Conservation (phyloP, 2,113 vertebrate genomes). For the Xyliphius kryptos region DNA sequence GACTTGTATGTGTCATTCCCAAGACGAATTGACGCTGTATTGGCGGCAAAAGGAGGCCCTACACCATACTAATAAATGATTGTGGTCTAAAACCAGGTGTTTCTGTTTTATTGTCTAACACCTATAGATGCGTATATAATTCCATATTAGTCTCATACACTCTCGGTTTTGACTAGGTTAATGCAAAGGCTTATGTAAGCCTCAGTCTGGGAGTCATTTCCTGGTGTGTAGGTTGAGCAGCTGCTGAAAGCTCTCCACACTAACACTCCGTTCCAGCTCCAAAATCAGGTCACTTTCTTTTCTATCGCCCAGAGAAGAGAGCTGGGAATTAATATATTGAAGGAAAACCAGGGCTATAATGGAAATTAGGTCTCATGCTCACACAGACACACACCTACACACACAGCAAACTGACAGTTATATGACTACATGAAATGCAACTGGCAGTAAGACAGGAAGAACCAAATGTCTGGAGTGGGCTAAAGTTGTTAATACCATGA, state of each 20-base stretch:
- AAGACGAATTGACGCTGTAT: too few relatives aligned
- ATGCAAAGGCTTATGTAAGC: slow-evolving; percentile 8
- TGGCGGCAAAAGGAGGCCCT: too few relatives aligned
- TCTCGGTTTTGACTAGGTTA: neutral
- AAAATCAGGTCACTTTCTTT: slow-evolving; percentile 24
- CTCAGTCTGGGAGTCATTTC: slow-evolving; percentile 4
- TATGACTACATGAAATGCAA: neutral
- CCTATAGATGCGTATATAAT: too few relatives aligned
- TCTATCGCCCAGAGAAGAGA: slow-evolving; percentile 8
- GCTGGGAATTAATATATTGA: slow-evolving; percentile 7
- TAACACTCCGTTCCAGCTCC: neutral
- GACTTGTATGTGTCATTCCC: too few relatives aligned
- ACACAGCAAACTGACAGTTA: neutral
- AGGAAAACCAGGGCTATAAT: slow-evolving; percentile 15
- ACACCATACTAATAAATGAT: too few relatives aligned
- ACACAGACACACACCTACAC: too few relatives aligned
- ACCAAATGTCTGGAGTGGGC: slow-evolving; percentile 21
- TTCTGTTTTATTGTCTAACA: too few relatives aligned
- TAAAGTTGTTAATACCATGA: slow-evolving; percentile 13
- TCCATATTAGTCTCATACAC: neutral
- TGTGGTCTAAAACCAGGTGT: too few relatives aligned
- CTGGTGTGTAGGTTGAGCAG: slow-evolving; percentile 28
- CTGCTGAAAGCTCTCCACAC: slow-evolving; percentile 23
- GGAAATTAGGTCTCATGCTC: slow-evolving; percentile 23
- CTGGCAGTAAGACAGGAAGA: slow-evolving; percentile 14